Percentiles rank a stretch among this genome's conserved stretches.
phyloP scores from a whole-genome alignment of 2,888 invertebrate genomes.

The Pharmacophagus antenor region DNA sequence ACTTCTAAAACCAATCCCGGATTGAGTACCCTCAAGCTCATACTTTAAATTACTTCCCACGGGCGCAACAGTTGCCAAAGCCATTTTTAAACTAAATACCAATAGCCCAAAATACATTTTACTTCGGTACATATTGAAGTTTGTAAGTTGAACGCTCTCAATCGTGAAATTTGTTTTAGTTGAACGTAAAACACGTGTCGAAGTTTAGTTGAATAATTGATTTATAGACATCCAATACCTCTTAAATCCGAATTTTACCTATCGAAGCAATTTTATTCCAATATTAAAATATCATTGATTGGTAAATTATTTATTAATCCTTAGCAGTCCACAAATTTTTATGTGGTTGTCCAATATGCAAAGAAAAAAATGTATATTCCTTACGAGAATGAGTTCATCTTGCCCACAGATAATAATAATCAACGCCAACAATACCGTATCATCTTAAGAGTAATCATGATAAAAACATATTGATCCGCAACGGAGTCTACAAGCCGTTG shows the following conservation, averaged over 20 bases:
- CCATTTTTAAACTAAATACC: slow-evolving; percentile 9
- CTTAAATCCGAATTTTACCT: background rate
- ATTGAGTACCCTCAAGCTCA: slow-evolving; percentile 3
- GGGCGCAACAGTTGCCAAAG: background rate
- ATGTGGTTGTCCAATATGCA: too few species aligned
- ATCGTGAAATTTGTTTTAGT: slow-evolving; percentile 14
- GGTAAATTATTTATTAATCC: too few species aligned
- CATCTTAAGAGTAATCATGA: too few species aligned
- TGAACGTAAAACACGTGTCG: slow-evolving; percentile 7
- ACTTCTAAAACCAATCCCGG: background rate
- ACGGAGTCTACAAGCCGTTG: too few species aligned
- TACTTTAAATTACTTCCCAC: slow-evolving; percentile 13
- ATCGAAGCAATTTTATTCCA: too few species aligned
- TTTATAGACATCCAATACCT: background rate
- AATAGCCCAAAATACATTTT: slow-evolving; percentile 9
- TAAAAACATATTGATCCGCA: too few species aligned
- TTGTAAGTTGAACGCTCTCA: slow-evolving; percentile 9
- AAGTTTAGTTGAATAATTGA: slow-evolving; percentile 12
- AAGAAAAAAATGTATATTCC: too few species aligned
- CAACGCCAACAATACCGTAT: too few species aligned
- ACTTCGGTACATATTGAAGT: background rate
- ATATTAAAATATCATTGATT: too few species aligned
- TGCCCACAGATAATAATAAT: too few species aligned
- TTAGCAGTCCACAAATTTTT: too few species aligned
- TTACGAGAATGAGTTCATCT: too few species aligned